Evolutionary conservation across 2,888 invertebrate species (phyloP), one percentile per base, ranked within the genome.

Genomic region (Protodeltote pygarga): DNA sequence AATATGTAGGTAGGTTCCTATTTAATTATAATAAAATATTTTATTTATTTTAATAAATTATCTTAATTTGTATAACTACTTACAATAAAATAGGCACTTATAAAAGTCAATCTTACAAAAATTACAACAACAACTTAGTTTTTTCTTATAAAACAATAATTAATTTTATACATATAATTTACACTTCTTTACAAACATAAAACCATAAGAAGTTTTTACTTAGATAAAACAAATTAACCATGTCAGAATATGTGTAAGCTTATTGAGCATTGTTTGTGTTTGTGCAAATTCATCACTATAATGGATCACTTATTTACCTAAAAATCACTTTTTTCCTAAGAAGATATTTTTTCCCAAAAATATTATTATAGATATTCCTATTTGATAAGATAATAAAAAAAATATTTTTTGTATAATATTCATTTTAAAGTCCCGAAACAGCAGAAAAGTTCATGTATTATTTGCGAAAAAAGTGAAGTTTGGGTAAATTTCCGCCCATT

Each of bases 1-100:
- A 75, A 39, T 53, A 55, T 32, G 13, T 46, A 48, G 10, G 39
- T 60, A 51, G 35, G n/a, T n/a, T n/a, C n/a, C n/a, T n/a, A n/a
- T 35, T 48, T 33, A 29, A 49, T 40, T 37, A 47, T 53, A 65
- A 60, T 48, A 55, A 51, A 63, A 60, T 37, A 50, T 19, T 40
- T 52, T 52, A 50, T 28, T 21, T n/a, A n/a, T n/a, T 47, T 60
- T 8, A 68, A 70, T 69, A 69, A 69, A 67, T 69, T 67, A 68
- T 38, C 61, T 61, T 65, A 65, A 25, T 32, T 37, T 33, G 34
- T 35, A 60, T 17, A 51, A 46, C 35, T 61, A n/a, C n/a, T n/a
- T n/a, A 66, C 16, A 44, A 32, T 45, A 61, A 53, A 47, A 52
- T 47, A 68, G 62, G 62, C 69, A 62, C 65, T 64, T 54, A 54